These are phyloP conservation scores for Teleopsis dalmanni DNA, from an alignment of 1,140 invertebrate genomes.

Conservation along the genomic window DNA sequence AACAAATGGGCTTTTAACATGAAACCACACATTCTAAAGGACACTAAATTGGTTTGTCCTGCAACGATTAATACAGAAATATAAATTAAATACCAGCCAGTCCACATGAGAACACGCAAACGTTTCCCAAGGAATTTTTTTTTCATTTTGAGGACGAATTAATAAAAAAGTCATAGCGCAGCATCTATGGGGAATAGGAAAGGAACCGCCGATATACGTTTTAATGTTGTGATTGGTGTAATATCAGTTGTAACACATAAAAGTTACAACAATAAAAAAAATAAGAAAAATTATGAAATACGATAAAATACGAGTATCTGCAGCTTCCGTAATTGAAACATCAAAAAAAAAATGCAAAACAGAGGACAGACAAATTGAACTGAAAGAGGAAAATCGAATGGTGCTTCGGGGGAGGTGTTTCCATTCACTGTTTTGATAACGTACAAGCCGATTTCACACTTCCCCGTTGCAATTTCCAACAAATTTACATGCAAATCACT, in stretches of 20 bases:
- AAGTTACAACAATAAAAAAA: constrained; percentile 10
- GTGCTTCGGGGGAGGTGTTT: no score
- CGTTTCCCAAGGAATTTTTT: no score
- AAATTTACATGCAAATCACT: background rate
- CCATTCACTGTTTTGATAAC: no score
- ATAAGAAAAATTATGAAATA: no score
- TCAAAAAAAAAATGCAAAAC: background rate
- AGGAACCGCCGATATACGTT: no score
- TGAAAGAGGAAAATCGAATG: no score
- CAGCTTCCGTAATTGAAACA: background rate
- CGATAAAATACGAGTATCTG: no score
- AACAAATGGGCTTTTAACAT: constrained; percentile 40
- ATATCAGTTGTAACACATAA: constrained; percentile 16
- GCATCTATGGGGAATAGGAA: no score
- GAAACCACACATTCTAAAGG: constrained; percentile 33
- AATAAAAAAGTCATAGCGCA: no score
- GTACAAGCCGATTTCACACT: no score
- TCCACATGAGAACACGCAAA: no score
- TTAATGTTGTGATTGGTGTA: constrained; percentile 9
- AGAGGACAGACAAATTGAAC: background rate
- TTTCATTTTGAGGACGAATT: no score
- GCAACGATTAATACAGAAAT: constrained; percentile 4
- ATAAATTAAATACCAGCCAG: constrained; percentile 14
- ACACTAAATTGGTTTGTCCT: constrained; percentile 37
- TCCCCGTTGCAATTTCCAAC: background rate